phyloP scores from a whole-genome alignment of 2,797 vertebrate species.

The Hyperoplus immaculatus region DNA sequence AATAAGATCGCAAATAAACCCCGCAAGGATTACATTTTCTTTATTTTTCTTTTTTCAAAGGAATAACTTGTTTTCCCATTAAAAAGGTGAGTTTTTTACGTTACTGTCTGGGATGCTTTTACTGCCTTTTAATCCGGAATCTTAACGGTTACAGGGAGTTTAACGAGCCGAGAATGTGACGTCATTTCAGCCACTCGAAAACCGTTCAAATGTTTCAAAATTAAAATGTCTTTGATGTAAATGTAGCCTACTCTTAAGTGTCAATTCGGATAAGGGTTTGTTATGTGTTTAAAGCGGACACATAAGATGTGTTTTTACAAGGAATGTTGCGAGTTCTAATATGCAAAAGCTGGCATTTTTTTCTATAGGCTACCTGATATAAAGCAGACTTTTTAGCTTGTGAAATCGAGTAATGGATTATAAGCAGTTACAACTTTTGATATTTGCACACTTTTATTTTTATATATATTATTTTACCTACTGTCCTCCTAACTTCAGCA shows the following conservation, averaged over 20 bases:
- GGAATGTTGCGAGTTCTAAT: conserved; percentile 46
- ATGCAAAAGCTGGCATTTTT: background rate
- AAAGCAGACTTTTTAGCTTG: background rate
- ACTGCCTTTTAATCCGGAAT: conserved; percentile 14
- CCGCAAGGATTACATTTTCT: conserved; percentile 53
- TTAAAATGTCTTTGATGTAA: no score
- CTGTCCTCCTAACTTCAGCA: background rate
- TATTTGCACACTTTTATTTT: background rate
- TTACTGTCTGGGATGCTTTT: background rate
- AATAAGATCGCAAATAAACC: background rate
- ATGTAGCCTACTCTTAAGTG: no score
- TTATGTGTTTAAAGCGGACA: background rate
- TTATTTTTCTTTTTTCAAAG: background rate
- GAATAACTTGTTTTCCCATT: conserved; percentile 54
- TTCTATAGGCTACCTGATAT: background rate
- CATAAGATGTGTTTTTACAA: conserved; percentile 23
- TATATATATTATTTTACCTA: no score
- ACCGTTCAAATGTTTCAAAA: background rate
- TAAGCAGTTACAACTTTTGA: background rate
- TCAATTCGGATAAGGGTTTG: accelerated
- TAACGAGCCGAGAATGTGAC: conserved; percentile 6
- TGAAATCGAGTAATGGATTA: background rate
- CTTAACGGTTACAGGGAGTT: conserved; percentile 29
- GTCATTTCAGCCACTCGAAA: background rate
- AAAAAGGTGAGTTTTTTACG: conserved; percentile 75